Conservation (phyloP, 2,113 vertebrate species). For the Triplophysa rosa region DNA sequence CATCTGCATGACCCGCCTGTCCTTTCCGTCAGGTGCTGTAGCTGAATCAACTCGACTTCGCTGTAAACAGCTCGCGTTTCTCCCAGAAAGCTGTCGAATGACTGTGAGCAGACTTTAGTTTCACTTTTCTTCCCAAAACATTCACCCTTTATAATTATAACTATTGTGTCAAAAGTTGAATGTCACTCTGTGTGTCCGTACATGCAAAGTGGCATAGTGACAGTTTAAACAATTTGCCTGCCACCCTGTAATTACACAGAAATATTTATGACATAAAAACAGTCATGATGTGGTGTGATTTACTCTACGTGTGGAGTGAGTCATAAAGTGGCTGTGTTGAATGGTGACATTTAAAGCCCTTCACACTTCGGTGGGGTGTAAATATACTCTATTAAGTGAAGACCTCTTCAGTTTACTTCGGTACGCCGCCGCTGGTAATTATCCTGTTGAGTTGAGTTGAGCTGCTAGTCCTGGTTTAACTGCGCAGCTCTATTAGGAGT, state of each 20-base stretch:
- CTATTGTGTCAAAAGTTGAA: neutral
- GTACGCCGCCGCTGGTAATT: slow-evolving; percentile 11
- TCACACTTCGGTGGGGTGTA: slow-evolving; percentile 34
- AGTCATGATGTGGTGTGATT: neutral
- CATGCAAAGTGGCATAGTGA: neutral
- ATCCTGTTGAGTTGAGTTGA: slow-evolving; percentile 17
- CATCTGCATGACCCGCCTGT: slow-evolving; percentile 57
- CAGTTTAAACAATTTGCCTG: neutral
- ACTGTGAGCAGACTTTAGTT: neutral
- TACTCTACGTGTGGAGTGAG: neutral
- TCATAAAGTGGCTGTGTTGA: slow-evolving; percentile 11
- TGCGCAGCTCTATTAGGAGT: slow-evolving; percentile 28
- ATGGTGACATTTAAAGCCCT: slow-evolving; percentile 30
- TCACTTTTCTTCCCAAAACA: neutral
- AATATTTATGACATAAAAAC: slow-evolving; percentile 10
- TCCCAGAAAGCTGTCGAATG: slow-evolving; percentile 12
- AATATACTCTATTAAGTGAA: slow-evolving; percentile 65
- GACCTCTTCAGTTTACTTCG: slow-evolving; percentile 60
- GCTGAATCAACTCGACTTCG: slow-evolving; percentile 48
- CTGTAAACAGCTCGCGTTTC: slow-evolving; percentile 56
- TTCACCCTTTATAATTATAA: too few relatives aligned
- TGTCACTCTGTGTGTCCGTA: neutral
- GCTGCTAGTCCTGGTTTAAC: slow-evolving; percentile 21
- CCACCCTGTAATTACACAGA: neutral
- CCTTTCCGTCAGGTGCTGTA: slow-evolving; percentile 49